phyloP scores from a whole-genome alignment of 2,113 vertebrate species.

The Pelusios castaneus region DNA sequence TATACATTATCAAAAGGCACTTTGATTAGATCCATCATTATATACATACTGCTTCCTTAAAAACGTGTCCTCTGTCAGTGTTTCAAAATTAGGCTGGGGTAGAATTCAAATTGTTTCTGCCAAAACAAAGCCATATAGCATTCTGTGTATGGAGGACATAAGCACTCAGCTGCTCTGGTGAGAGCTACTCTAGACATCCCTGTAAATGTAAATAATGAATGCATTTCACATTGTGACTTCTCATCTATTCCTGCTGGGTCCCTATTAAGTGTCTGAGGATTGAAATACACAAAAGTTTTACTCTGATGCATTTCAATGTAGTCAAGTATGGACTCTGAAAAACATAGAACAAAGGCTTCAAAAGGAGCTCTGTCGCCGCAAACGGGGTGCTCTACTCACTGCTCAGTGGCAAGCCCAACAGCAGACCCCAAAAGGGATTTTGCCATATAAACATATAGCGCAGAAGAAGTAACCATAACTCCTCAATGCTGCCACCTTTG shows the following conservation, averaged over 20 bases:
- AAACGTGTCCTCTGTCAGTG: background rate
- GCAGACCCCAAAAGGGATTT: background rate
- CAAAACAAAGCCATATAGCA: background rate
- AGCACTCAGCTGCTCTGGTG: background rate
- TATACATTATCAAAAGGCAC: background rate
- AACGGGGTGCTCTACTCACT: background rate
- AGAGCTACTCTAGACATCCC: background rate
- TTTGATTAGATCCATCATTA: slow-evolving; percentile 17
- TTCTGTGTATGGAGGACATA: background rate
- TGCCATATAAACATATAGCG: background rate
- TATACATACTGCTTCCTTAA: background rate
- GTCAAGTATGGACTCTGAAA: background rate
- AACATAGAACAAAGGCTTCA: background rate
- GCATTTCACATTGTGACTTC: background rate
- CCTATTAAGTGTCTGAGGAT: background rate
- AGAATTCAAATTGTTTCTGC: background rate
- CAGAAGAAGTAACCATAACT: background rate
- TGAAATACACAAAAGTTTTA: background rate
- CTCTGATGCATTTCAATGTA: background rate
- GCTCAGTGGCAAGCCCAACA: background rate
- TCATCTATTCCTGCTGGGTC: background rate
- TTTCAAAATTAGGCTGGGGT: background rate
- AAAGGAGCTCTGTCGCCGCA: background rate
- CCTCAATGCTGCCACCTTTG: background rate
- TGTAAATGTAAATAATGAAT: slow-evolving; percentile 1